phyloP scores from a whole-genome alignment of 2,113 vertebrate genomes.

The Accipiter virgatus region DNA sequence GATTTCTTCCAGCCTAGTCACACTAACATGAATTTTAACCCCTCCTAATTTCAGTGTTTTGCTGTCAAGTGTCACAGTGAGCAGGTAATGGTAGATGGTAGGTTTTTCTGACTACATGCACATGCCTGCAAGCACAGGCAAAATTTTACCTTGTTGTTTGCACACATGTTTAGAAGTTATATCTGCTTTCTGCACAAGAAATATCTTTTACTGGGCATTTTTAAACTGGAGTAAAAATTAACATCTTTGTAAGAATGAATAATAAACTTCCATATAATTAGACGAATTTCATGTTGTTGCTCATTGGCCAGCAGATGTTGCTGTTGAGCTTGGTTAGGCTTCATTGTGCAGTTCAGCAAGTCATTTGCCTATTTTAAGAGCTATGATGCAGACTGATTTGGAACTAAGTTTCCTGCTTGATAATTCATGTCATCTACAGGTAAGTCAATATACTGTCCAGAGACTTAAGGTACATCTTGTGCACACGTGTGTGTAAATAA shows the following conservation, averaged over 20 bases:
- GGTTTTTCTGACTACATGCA: background rate
- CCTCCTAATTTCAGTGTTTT: background rate
- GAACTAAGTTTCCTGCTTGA: constrained; percentile 1
- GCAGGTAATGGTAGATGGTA: background rate
- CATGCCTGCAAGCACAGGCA: rapidly evolving
- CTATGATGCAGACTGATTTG: background rate
- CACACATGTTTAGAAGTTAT: background rate
- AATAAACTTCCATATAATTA: background rate
- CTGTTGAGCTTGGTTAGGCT: constrained; percentile 54
- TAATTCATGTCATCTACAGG: background rate
- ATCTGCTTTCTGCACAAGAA: background rate
- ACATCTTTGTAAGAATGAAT: background rate
- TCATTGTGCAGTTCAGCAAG: background rate
- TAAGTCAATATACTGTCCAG: background rate
- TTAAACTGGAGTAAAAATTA: background rate
- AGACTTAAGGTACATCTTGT: background rate
- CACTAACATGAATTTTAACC: background rate
- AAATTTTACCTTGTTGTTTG: background rate
- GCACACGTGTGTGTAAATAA: background rate
- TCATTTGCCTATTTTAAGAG: background rate
- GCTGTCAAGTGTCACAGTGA: background rate
- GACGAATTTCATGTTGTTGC: background rate
- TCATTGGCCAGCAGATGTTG: constrained; percentile 55
- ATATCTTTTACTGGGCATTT: background rate
- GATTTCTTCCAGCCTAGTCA: background rate